Percentiles rank a stretch among this genome's conserved stretches.
Evolutionary conservation across 2,113 vertebrate species (phyloP).

Genomic region (Phoxinus phoxinus): DNA sequence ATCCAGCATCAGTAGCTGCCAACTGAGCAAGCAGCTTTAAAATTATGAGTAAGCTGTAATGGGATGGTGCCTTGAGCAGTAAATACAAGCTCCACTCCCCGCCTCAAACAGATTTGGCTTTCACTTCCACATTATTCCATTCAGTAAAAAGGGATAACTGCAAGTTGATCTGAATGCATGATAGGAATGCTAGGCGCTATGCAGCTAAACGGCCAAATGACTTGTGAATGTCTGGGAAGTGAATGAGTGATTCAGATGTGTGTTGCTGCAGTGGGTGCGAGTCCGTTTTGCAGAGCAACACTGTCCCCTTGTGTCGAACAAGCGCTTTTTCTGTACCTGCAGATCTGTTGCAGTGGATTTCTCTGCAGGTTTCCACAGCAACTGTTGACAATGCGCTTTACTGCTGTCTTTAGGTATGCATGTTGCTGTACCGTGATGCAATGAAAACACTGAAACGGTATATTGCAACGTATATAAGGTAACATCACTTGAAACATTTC

Average conservation of each 20-base stretch:
- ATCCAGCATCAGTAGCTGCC: constrained; percentile 39
- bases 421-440: not conserved
- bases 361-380: constrained; percentile 34
- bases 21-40: constrained; percentile 40
- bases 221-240: constrained; percentile 26
- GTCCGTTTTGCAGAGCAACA: constrained; percentile 52
- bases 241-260: constrained; percentile 7
- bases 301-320: constrained; percentile 59
- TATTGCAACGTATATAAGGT: not conserved
- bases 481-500: not conserved
- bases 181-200: constrained; percentile 24
- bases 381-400: constrained; percentile 7
- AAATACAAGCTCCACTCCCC: constrained; percentile 21
- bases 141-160: constrained; percentile 39
- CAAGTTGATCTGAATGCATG: constrained; percentile 49
- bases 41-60: constrained; percentile 50
- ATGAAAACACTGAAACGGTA: not conserved
- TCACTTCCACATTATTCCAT: constrained; percentile 47
- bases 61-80: constrained; percentile 45
- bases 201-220: constrained; percentile 48
- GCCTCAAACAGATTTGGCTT: constrained; percentile 41
- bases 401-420: not conserved
- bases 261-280: constrained; percentile 36
- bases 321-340: not conserved
- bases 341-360: constrained; percentile 2